A percentile compares a stretch with the other conserved stretches of the same genome.
These are phyloP conservation scores for Rhea pennata DNA, from an alignment of 2,113 vertebrate species.

Conservation along the genomic window DNA sequence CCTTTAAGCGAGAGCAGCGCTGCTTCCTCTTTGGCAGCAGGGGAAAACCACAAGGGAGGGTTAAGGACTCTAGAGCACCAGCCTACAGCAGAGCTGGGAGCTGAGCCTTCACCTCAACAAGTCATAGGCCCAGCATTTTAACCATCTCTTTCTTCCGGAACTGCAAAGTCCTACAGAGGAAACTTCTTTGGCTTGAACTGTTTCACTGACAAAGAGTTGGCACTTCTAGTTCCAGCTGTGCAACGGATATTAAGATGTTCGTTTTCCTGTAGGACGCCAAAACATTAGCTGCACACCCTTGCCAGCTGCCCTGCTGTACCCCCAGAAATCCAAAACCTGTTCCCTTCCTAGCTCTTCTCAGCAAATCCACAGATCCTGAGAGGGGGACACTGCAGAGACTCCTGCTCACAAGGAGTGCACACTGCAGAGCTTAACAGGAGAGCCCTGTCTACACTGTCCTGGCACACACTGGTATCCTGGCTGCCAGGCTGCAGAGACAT, in stretches of 20 bases:
- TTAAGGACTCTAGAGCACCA: neutral
- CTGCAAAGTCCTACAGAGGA: neutral
- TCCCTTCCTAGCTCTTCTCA: neutral
- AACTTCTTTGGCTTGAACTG: rapidly evolving
- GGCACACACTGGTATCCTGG: neutral
- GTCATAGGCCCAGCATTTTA: neutral
- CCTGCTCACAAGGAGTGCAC: no score
- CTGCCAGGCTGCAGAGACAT: neutral
- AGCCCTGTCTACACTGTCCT: no score
- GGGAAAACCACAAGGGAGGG: neutral
- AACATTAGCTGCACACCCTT: no score
- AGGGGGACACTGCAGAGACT: neutral
- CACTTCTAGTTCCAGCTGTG: neutral
- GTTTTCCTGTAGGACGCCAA: neutral
- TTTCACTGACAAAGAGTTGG: neutral
- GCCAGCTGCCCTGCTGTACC: neutral
- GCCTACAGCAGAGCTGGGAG: neutral
- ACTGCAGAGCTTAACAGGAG: neutral
- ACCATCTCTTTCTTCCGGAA: neutral
- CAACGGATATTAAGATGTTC: neutral
- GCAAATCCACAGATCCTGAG: neutral
- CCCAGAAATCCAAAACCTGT: neutral
- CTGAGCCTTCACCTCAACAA: neutral
- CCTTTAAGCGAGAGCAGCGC: rapidly evolving
- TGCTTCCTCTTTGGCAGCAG: neutral